phyloP scores from a whole-genome alignment of 2,797 vertebrate genomes.

The Darevskia mixta region DNA sequence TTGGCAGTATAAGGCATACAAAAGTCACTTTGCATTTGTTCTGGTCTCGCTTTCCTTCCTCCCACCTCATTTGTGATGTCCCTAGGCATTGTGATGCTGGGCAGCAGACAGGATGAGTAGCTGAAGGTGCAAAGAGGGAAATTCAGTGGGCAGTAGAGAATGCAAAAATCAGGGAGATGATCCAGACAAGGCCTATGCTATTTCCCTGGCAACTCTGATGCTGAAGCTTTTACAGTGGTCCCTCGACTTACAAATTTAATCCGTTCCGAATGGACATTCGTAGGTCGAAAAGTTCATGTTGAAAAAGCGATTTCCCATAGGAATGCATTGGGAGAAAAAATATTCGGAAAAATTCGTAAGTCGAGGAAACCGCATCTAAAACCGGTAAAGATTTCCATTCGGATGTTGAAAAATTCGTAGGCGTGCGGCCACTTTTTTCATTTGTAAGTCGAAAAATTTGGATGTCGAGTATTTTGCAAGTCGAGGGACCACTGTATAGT shows the following conservation, averaged over 20 bases:
- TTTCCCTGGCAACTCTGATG: background rate
- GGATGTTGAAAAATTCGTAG: no score
- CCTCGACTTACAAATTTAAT: no score
- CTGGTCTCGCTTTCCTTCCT: background rate
- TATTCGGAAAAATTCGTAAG: no score
- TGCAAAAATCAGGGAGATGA: background rate
- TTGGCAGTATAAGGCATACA: rapidly evolving
- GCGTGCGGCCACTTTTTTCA: no score
- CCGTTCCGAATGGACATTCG: no score
- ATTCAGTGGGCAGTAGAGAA: background rate
- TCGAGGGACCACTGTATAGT: background rate
- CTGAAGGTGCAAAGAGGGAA: background rate
- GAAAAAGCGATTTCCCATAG: no score
- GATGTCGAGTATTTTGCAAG: no score
- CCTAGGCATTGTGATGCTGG: background rate
- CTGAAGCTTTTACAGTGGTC: background rate
- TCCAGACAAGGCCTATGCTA: background rate
- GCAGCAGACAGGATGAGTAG: background rate
- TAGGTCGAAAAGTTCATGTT: no score
- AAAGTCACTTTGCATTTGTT: background rate
- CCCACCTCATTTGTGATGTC: background rate
- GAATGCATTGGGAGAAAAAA: no score
- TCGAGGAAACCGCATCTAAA: no score
- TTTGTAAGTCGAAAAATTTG: no score
- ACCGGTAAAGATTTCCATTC: no score